Base-by-base conservation (phyloP, 2,888 invertebrate genomes). In the Catocala nupta region DNA sequence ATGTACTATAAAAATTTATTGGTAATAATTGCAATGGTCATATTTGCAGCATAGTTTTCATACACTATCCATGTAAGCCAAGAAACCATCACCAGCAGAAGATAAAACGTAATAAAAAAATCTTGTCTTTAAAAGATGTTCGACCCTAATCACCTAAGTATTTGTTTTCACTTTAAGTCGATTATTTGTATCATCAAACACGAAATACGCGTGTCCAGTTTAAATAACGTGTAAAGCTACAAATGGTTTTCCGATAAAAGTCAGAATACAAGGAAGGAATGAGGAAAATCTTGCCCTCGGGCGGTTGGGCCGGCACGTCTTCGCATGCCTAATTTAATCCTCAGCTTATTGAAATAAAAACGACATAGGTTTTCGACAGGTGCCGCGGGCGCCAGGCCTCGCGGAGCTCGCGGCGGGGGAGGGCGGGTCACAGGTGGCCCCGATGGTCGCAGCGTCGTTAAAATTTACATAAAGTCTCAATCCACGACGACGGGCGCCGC, bases 381-480 rank as follows among this genome's bases (percentile, higher is more conserved):
- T 93, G 93, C 89, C 87, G 83, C 83, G 80, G 86, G 87, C 83
- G 68, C 77, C 77, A 80, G 80, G 77, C 72, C 51, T 50, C 56
- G 68, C 73, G 82, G 67, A 52, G 47, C 47, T 48, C 59, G 36
- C 34, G 13, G 5, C 45, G 67, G 81, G 83, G 84, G 83, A 72
- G 83, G 82, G 82, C 70, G 85, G 88, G 91, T 87, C 94, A 89
- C 94, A 94, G 94, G 94, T 94, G 94, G 86, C 87, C 84, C 81
- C 94, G 93, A 94, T 94, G 94, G 94, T 93, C 94, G 93, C 93
- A 88, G 91, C 91, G 92, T 93, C 94, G 94, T 94, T 94, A 94
- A 93, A 93, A 94, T 94, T 94, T 94, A 94, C 94, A 94, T 94
- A 94, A 94, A 93, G 94, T 94, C 94, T 94, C 93, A 93, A 94